Conservation (phyloP, 2,888 invertebrate genomes). For the Cheilosia pagana region DNA sequence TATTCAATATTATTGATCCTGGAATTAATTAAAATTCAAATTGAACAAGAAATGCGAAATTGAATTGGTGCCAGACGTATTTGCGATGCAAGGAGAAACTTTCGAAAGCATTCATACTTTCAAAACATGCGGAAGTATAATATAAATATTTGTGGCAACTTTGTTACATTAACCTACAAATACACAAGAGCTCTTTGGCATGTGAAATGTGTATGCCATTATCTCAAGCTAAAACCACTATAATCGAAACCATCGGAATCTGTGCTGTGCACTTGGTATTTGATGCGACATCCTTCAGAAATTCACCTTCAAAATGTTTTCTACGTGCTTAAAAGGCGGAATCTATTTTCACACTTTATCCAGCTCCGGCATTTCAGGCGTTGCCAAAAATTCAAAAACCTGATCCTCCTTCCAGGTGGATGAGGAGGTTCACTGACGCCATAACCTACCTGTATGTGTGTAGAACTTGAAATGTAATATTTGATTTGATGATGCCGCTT, state of each 20-base stretch:
- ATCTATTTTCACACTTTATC: conserved; percentile 21
- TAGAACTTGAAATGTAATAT: conserved; percentile 22
- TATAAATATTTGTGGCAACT: conserved; percentile 21
- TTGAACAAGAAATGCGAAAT: conserved; percentile 13
- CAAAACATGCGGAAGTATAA: neutral
- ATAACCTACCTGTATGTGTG: neutral
- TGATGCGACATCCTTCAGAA: conserved; percentile 18
- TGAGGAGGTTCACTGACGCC: conserved; percentile 37
- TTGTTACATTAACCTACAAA: conserved; percentile 1
- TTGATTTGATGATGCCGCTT: conserved; percentile 13
- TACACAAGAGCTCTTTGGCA: neutral
- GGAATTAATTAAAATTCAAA: conserved; percentile 31
- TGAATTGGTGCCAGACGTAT: neutral
- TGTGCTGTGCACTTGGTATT: conserved; percentile 9
- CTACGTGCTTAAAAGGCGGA: conserved; percentile 23
- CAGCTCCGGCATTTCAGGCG: neutral
- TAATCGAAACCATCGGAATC: conserved; percentile 19
- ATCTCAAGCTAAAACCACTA: conserved; percentile 15
- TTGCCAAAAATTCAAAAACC: conserved; percentile 32
- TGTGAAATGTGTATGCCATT: neutral
- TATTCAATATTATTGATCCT: neutral
- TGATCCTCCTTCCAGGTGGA: conserved; percentile 17
- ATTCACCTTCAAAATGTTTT: conserved; percentile 18
- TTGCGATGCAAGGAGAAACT: neutral
- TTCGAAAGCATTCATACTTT: neutral